Base-by-base conservation (phyloP, 2,113 vertebrate species). In the Istiophorus platypterus region DNA sequence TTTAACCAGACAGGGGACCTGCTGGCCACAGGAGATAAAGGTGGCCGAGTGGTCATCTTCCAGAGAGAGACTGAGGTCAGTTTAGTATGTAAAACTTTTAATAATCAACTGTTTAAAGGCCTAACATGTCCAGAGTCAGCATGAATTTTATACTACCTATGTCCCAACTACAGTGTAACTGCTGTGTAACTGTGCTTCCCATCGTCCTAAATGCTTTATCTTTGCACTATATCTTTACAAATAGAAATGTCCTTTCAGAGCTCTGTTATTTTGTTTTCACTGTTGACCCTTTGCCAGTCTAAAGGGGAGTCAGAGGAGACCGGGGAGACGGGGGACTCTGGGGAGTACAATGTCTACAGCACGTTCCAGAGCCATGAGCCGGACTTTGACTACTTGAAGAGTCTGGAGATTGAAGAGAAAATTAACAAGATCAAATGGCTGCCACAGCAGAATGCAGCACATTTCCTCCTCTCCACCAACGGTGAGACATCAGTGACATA, bases 401-500 rank as follows among this genome's bases (percentile, higher is more conserved):
- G 98, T 88, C 94, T 99, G 94, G 98, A 99, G 94, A 99, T 99
- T 77, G 98, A 99, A 89, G 98, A 99, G 95, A 99, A 99, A 86
- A 99, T 99, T 92, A 99, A 99, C 94, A 99, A 99, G 95, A 99
- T 99, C 93, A 95, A 97, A 91, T 99, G 98, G 98, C 94, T 99
- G 64, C 96, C 98, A 0, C 97, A 99, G 91, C 98, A 98, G 95
- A 99, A 99, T 27, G 97, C 98, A 5, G 97, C 98, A 64, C 97
- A 98, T 86, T 96, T 98, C 54, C 96, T 99, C 47, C 96, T 99
- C 54, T 98, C 98, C 88, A 99, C 98, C 85, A 99, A 99, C 24
- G 98, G 97, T 98, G 92, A 96, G 95, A 63, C 24, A 71, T 49
- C 15, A 34, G 22, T 27, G 17, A 72, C 22, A 37, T 7, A 8